Base-by-base conservation (phyloP, 2,113 vertebrate genomes). In the Corythoichthys haematopterus region DNA sequence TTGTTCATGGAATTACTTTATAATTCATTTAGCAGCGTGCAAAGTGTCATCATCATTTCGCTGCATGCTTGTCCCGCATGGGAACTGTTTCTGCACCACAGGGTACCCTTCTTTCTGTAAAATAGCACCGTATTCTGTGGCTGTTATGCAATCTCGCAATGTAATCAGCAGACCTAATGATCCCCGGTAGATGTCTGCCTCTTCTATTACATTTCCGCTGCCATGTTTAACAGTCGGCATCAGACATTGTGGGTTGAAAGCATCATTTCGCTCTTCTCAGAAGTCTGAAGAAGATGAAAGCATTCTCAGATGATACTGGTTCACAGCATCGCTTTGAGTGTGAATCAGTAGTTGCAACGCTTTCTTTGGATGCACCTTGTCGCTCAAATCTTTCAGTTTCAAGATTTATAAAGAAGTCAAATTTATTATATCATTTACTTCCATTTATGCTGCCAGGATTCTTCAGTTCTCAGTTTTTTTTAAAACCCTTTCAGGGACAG, bases 121-220 rank as follows among this genome's bases (percentile, higher is more conserved):
- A 87, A 83, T 77, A 79, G 75, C 81, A 73, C 70, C 61, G 78
- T 79, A 76, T 82, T 83, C 47, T 47, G 61, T 57, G 55, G 71
- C 76, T 80, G 67, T 83, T 87, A 87, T 72, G 69, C 79, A 82
- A 82, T 83, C 80, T 78, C 76, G 79, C 72, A 80, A 61, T 63
- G 77, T 70, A 80, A 83, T 87, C 79, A 84, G 80, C 69, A 75
- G 77, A 55, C 65, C 75, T 84, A 86, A 87, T 80, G 84, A 79
- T 78, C 66, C 85, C 80, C 84, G 64, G 79, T 75, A 71, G 82
- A 82, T 66, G 63, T 73, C 68, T 77, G 70, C 58, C 70, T 72
- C 71, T 74, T 74, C 76, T 69, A 81, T 86, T 86, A 85, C 69
- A 72, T 80, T 79, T 71, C 65, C 33, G 68, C 56, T 71, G 72